phyloP scores from a whole-genome alignment of 2,888 invertebrate genomes.

The Meiosimyza decipiens region DNA sequence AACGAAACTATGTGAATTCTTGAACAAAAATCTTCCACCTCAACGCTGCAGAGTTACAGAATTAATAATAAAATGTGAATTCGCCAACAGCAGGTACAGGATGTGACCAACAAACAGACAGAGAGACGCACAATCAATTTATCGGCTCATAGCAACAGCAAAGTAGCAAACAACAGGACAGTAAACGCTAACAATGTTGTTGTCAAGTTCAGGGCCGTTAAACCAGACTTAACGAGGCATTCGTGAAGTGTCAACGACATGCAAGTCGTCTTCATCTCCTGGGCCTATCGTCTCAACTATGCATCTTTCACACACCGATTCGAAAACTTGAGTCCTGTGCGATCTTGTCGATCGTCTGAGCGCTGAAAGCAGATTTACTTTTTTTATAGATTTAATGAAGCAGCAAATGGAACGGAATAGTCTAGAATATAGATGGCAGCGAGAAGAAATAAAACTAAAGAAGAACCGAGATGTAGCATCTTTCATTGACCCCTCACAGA shows the following conservation, averaged over 20 bases:
- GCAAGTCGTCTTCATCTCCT: neutral
- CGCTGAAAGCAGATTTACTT: neutral
- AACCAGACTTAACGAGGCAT: slow-evolving; percentile 9
- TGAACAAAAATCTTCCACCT: too few species aligned
- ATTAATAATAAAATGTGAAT: too few species aligned
- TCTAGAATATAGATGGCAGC: neutral
- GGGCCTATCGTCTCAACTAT: neutral
- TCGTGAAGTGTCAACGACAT: slow-evolving; percentile 24
- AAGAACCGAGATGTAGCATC: neutral
- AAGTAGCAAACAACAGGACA: neutral
- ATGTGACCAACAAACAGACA: too few species aligned
- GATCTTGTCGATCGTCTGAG: neutral
- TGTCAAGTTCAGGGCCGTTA: slow-evolving; percentile 31
- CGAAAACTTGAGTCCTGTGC: neutral
- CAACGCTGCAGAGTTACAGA: too few species aligned
- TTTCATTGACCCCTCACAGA: slow-evolving; percentile 15
- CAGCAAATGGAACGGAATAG: neutral
- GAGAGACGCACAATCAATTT: neutral
- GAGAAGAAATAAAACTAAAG: neutral
- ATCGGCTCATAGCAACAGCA: neutral
- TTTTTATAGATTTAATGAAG: slow-evolving; percentile 5
- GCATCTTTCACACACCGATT: neutral
- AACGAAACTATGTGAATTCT: too few species aligned
- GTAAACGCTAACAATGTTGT: slow-evolving; percentile 5
- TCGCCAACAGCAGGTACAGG: too few species aligned